Evolutionary conservation across 2,113 vertebrate genomes (phyloP), one percentile per base, ranked within the genome.

Genomic region (Hyperoodon ampullatus): DNA sequence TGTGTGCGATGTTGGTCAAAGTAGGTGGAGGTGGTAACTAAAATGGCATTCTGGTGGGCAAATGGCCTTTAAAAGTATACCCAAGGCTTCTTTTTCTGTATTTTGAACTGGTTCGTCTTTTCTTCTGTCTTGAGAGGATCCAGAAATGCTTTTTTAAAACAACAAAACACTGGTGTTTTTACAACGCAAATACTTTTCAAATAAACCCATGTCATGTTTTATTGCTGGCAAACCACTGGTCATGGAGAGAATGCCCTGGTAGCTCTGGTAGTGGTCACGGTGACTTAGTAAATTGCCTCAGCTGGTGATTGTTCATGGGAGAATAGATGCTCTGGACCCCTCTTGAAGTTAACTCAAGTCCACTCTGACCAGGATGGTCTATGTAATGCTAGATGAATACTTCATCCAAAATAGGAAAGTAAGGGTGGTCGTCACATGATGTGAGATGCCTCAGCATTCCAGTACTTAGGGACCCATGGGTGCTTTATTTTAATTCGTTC

Each of bases 61-160:
- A 53, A 70, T 82, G 61, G 58, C 63, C 83, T 87, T 88, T 50
- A 24, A 82, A 86, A 71, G 28, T 86, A 42, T 50, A 35, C 14
- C 42, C 68, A 10, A 3, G 39, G 2, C 24, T 82, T 39, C 6
- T 80, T 68, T 75, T 86, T 66, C 93, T 96, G 6, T 83, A 50
- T 44, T 92, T 44, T 88, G 39, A 93, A 81, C 77, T 86, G 4
- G 26, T 72, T 93, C 8, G 9, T 72, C 90, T 92, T 98, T 96
- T 81, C 96, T 90, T 91, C 87, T 75, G 78, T 78, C 15, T 96
- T 95, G 74, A 97, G 82, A 96, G 78, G 95, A 97, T 93, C 93
- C 97, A 97, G 97, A 95, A 92, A 96, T 97, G 55, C 55, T 55
- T 85, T 92, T 92, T 91, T 82, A 78, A 82, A 96, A 94, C 16